Base-by-base conservation (phyloP, 2,888 invertebrate genomes). In the Lycaena phlaeas region DNA sequence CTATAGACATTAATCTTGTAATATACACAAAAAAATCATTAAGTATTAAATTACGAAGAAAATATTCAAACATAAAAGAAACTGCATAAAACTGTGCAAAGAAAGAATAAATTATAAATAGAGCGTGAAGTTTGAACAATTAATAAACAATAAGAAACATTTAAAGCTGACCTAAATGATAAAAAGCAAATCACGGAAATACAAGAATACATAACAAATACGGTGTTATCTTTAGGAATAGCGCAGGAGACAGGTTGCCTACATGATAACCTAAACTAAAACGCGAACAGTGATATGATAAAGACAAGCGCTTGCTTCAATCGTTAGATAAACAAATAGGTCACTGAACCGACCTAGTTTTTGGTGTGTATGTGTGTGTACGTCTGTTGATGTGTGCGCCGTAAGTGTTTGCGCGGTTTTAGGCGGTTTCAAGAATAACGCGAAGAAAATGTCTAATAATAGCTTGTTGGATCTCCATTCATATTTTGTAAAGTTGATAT, bases 291-390 rank as follows among this genome's bases (percentile, higher is more conserved):
- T 57, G 70, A 72, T 70, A 57, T 60, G 78, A 77, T 75, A 76
- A 69, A 51, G 56, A 48, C 52, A 55, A 54, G 52, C 25, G 67
- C 67, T 64, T 63, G 57, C 60, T 64, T 68, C 77, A 75, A 77
- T 78, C 71, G 64, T 69, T 79, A 82, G 82, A 82, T 81, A 84
- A 84, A 84, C 84, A 84, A 76, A 81, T 82, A 65, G 84, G 82
- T 79, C 81, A 76, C 67, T 84, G 84, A 84, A 82, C 84, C 78
- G 82, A 81, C 84, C 84, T 59, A 84, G 76, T 77, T 84, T 73
- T 61, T 54, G 55, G 59, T 51, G 47, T 49, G 54, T 51, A 52
- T 53, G 68, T 68, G 70, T 67, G 68, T 59, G 69, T 49, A 17
- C 18, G 34, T 12, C 18, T 12, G 34, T 18, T 18, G 18, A 4